Base-by-base conservation (phyloP, 2,888 invertebrate species). In the Ornithoptera alexandrae region DNA sequence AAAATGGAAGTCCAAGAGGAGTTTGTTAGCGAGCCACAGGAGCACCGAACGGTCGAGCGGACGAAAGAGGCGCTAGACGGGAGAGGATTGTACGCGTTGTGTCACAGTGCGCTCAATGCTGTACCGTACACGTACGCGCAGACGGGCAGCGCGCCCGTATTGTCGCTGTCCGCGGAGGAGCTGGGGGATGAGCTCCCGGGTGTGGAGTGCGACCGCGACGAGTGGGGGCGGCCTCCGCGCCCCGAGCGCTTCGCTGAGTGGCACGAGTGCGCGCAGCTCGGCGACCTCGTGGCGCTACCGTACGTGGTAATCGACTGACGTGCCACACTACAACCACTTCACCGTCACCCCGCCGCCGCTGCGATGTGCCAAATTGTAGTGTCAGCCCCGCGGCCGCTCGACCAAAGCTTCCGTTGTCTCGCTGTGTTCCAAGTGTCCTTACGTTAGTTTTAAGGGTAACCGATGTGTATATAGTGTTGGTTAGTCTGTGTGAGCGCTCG, bases 231-330 rank as follows among this genome's bases (percentile, higher is more conserved):
- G 57, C 90, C 91, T 8, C 58, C 63, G 30, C 78, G 85, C 4
- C 75, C 83, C 3, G 70, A 74, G 20, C 93, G 93, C 82, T 99
- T 98, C 94, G 94, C 96, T 77, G 97, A 98, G 93, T 99, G 98
- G 98, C 97, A 98, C 88, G 96, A 98, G 93, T 96, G 97, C 84
- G 94, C 97, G 73, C 94, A 94, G 80, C 95, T 96, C 83, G 96
- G 96, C 83, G 96, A 97, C 84, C 95, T 98, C 86, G 95, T 97
- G 89, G 97, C 98, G 94, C 94, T 98, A 95, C 98, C 98, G 93
- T 99, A 99, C 93, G 98, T 98, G 93, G 96, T 98, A 89, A 96
- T 98, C 93, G 98, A 98, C 95, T 98, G 94, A 94, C 58, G 57
- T 83, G 79, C 75, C 73, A 73, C 73, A 50, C 50, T 15, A 50